Base-by-base conservation (phyloP, 2,113 vertebrate genomes). In the Platichthys stellatus region DNA sequence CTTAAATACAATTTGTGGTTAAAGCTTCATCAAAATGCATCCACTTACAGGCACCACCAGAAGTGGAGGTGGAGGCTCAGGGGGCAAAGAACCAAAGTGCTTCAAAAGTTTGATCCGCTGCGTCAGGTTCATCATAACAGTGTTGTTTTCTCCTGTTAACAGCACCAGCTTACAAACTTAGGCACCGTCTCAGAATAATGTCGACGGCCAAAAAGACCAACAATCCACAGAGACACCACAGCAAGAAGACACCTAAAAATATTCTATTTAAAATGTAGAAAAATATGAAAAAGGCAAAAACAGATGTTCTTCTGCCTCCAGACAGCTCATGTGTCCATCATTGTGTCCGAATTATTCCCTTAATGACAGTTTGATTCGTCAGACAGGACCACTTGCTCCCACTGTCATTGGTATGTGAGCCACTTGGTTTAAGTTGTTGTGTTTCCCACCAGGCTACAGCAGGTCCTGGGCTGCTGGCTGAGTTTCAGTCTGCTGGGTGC, bases 21-120 rank as follows among this genome's bases (percentile, higher is more conserved):
- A 38, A 43, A 43, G 40, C 40, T 43, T 43, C 40, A 43, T 43
- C 10, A 20, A 11, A 3, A 18, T 56, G 11, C 7, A 17, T 82
- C 61, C 70, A 93, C 92, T 93, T 88, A 93, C 91, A 35, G 92
- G 92, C 54, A 92, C 88, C 76, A 84, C 75, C 69, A 93, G 83
- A 63, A 92, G 89, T 0, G 89, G 91, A 0, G 89, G 89, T 0
- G 74, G 80, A 28, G 87, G 67, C 77, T 89, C 88, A 0, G 87
- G 87, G 4, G 92, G 91, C 63, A 64, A 14, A 11, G 90, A 87
- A 51, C 90, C 92, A 74, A 92, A 93, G 64, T 91, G 90, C 70
- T 90, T 93, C 74, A 93, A 64, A 0, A 90, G 79, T 77, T 93
- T 93, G 12, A 88, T 74, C 57, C 89, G 28, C 76, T 91, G 90